Percentiles rank a stretch among this genome's conserved stretches.
Evolutionary conservation across 2,797 vertebrate genomes (phyloP).

Genomic region (Liasis olivaceus): DNA sequence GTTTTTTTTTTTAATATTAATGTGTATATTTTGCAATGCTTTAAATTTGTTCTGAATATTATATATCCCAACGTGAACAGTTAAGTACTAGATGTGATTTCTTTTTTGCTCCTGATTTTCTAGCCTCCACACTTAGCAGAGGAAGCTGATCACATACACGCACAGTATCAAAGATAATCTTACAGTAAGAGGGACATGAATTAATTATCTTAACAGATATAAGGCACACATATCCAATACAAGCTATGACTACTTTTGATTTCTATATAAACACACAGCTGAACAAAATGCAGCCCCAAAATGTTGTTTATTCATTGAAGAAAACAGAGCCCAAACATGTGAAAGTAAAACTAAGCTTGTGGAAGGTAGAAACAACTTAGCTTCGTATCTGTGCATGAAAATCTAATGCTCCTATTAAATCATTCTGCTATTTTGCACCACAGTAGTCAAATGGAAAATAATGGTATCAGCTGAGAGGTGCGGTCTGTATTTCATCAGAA

Average conservation of each 20-base stretch:
- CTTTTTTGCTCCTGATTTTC: conserved; percentile 7
- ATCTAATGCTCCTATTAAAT: neutral
- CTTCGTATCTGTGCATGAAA: neutral
- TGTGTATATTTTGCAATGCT: conserved; percentile 1
- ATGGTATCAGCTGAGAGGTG: neutral
- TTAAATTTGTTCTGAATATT: neutral
- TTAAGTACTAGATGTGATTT: neutral
- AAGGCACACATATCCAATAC: neutral
- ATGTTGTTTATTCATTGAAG: neutral
- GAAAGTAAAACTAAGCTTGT: neutral
- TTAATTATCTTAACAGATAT: neutral
- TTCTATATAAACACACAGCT: neutral
- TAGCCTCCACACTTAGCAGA: neutral
- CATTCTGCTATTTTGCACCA: neutral
- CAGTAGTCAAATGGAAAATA: neutral
- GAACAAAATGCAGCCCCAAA: neutral
- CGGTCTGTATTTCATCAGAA: neutral
- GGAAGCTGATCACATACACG: neutral
- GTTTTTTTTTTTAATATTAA: neutral
- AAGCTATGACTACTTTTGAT: neutral
- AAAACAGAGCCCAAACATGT: neutral
- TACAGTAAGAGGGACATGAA: neutral
- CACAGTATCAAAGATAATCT: neutral
- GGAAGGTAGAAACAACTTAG: too few relatives aligned
- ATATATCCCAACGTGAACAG: neutral